phyloP scores from a whole-genome alignment of 2,797 vertebrate species.

The Leptodactylus fallax region DNA sequence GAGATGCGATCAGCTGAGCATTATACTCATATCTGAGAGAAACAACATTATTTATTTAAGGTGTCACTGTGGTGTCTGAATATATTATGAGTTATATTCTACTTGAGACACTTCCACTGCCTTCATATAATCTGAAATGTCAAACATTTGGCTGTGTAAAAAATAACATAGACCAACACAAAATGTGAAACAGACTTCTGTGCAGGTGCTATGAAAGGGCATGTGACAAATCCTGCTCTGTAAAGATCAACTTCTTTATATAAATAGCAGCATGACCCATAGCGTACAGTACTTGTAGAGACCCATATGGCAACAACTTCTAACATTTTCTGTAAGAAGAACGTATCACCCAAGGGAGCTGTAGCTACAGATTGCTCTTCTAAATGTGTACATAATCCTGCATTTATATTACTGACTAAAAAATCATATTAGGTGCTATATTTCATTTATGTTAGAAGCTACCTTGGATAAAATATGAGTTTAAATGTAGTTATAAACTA shows the following conservation, averaged over 20 bases:
- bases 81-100: slow-evolving; percentile 23
- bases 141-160: slow-evolving; percentile 23
- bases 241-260: background rate
- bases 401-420: background rate
- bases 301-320: background rate
- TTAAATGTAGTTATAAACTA: too few species aligned
- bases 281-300: too few species aligned
- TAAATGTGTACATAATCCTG: background rate
- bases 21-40: slow-evolving; percentile 26
- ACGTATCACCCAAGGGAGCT: background rate
- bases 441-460: background rate
- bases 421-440: background rate
- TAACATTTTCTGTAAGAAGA: background rate
- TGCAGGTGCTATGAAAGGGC: background rate
- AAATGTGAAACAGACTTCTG: background rate
- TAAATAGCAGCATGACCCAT: background rate
- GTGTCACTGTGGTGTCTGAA: background rate
- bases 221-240: background rate
- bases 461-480: too few species aligned
- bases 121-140: slow-evolving; percentile 38
- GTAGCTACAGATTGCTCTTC: background rate
- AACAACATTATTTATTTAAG: slow-evolving; percentile 35
- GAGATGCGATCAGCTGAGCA: background rate
- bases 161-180: background rate
- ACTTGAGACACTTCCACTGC: background rate